phyloP scores from a whole-genome alignment of 35 echinoderm and acorn worm genomes.

The Apostichopus parvimensis region DNA sequence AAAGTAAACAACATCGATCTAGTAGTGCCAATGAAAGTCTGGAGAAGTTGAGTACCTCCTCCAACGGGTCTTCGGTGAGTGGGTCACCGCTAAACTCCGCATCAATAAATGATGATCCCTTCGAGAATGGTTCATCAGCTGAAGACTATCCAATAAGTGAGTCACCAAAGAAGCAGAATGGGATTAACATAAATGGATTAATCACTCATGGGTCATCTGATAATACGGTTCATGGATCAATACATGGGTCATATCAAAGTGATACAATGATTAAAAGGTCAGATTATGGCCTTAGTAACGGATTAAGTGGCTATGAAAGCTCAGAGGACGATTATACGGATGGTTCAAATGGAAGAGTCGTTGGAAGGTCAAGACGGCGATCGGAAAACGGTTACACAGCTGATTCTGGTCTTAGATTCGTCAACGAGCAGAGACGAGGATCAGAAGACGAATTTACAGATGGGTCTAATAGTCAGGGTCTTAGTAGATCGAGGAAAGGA shows the following conservation, averaged over 20 bases:
- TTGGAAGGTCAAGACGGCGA: neutral
- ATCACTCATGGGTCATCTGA: neutral
- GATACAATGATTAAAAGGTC: neutral
- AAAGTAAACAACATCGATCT: neutral
- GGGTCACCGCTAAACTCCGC: neutral
- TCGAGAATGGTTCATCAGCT: neutral
- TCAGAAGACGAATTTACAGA: conserved; percentile 9
- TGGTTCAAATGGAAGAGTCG: neutral
- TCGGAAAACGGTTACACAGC: neutral
- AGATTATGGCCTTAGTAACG: neutral
- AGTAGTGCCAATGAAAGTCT: neutral
- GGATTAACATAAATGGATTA: neutral
- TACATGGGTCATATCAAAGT: neutral
- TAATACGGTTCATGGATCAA: neutral
- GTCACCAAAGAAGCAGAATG: neutral
- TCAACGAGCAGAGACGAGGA: neutral
- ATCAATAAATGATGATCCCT: neutral
- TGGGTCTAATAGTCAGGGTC: neutral
- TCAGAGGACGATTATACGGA: conserved; percentile 19
- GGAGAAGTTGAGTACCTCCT: conserved; percentile 41
- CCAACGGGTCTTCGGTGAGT: conserved; percentile 22
- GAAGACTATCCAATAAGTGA: neutral
- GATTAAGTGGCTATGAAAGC: conserved; percentile 17
- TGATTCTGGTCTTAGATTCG: neutral
- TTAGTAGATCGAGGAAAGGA: neutral